Conservation (phyloP, 2,797 vertebrate species). For the Typhlichthys eigenmanni region DNA sequence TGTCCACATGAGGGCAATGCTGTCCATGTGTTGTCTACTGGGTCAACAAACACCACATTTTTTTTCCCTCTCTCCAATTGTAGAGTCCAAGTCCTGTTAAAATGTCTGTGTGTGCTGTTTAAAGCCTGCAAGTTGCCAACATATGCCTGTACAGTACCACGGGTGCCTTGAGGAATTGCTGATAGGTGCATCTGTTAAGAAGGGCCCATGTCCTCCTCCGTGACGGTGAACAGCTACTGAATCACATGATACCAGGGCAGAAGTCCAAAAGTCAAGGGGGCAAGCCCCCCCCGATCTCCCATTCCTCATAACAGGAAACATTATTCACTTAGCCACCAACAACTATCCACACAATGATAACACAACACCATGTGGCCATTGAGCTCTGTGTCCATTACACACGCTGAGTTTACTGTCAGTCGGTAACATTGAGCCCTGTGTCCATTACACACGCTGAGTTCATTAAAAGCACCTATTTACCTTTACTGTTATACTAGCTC, state of each 20-base stretch:
- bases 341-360: not conserved
- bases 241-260: too few relatives aligned
- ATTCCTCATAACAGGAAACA: not conserved
- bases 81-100: not conserved
- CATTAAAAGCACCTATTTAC: too few relatives aligned
- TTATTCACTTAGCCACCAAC: not conserved
- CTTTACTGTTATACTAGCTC: not conserved
- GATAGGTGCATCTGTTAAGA: too few relatives aligned
- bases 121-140: not conserved
- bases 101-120: not conserved
- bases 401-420: too few relatives aligned
- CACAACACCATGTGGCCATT: not conserved
- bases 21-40: not conserved
- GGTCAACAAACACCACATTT: too few relatives aligned
- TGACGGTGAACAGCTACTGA: too few relatives aligned
- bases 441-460: too few relatives aligned
- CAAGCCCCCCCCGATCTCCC: not conserved
- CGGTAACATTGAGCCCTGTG: not conserved
- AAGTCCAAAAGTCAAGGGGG: not conserved
- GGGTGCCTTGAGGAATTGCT: too few relatives aligned
- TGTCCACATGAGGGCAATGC: conserved; percentile 28
- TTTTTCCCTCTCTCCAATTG: not conserved
- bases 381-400: too few relatives aligned
- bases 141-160: not conserved
- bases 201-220: not conserved